Percentiles rank a stretch among this genome's conserved stretches.
Evolutionary conservation across 2,797 vertebrate genomes (phyloP).

Genomic region (Eidolon dupreanum): DNA sequence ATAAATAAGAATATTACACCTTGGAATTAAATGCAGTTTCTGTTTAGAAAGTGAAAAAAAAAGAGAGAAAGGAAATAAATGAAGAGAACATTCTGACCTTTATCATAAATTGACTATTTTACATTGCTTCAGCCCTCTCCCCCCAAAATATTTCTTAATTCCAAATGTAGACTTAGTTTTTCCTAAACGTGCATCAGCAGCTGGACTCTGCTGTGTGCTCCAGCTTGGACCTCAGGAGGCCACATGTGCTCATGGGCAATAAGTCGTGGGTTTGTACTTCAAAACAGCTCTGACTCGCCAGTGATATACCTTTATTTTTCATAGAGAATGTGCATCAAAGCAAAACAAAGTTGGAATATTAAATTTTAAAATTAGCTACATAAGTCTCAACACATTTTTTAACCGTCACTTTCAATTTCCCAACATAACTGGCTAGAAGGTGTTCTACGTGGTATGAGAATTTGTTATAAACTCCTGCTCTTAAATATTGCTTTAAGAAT

Average conservation of each 20-base stretch:
- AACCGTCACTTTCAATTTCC: slow-evolving; percentile 14
- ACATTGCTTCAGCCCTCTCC: slow-evolving; percentile 37
- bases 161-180: slow-evolving; percentile 11
- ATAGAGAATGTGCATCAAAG: slow-evolving; percentile 68
- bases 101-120: slow-evolving; percentile 44
- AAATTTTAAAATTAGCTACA: slow-evolving; percentile 64
- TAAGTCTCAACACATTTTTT: slow-evolving; percentile 56
- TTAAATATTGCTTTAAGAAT: slow-evolving; percentile 69
- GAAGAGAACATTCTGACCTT: slow-evolving; percentile 61
- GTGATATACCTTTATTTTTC: slow-evolving; percentile 67
- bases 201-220: background rate
- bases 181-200: background rate
- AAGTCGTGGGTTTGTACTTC: slow-evolving; percentile 45
- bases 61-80: background rate
- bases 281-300: slow-evolving; percentile 65
- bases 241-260: background rate
- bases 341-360: slow-evolving; percentile 69
- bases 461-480: slow-evolving; percentile 67
- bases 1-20: slow-evolving; percentile 67
- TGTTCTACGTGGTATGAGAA: slow-evolving; percentile 41
- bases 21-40: slow-evolving; percentile 66
- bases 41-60: slow-evolving; percentile 45
- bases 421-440: background rate
- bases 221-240: background rate
- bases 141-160: slow-evolving; percentile 42